A percentile compares a stretch with the other conserved stretches of the same genome.
These are phyloP conservation scores for Petaurus breviceps DNA, from an alignment of 2,113 vertebrate genomes.

Conservation along the genomic window DNA sequence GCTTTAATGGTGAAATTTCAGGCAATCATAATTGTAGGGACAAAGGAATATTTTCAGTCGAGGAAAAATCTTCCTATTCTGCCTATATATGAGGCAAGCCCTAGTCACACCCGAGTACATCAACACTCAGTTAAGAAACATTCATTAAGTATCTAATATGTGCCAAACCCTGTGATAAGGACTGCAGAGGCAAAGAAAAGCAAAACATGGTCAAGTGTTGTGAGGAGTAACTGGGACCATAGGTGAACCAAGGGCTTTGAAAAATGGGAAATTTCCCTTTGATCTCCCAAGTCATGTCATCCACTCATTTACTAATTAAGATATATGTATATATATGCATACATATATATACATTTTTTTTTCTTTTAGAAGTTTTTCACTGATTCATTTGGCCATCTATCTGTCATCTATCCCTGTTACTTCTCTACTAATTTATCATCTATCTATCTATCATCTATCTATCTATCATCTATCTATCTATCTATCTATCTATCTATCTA, in stretches of 20 bases:
- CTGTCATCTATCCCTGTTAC: no score
- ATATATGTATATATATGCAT: background rate
- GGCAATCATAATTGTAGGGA: background rate
- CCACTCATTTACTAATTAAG: background rate
- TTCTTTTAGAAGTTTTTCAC: no score
- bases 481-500: background rate
- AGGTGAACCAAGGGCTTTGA: background rate
- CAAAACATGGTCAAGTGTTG: background rate
- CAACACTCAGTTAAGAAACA: background rate
- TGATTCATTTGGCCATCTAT: no score
- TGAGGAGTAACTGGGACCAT: background rate
- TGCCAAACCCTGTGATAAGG: background rate
- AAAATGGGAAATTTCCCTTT: background rate
- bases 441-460: background rate
- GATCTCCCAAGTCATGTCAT: background rate
- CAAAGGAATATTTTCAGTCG: background rate
- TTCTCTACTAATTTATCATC: background rate
- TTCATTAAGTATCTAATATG: background rate
- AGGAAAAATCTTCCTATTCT: background rate
- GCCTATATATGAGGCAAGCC: background rate
- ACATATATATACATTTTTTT: no score
- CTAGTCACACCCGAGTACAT: background rate
- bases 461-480: background rate
- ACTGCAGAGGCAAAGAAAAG: background rate
- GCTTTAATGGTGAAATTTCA: background rate